Evolutionary conservation across 2,888 invertebrate species (phyloP).

Genomic region (Napeogenes sylphis): DNA sequence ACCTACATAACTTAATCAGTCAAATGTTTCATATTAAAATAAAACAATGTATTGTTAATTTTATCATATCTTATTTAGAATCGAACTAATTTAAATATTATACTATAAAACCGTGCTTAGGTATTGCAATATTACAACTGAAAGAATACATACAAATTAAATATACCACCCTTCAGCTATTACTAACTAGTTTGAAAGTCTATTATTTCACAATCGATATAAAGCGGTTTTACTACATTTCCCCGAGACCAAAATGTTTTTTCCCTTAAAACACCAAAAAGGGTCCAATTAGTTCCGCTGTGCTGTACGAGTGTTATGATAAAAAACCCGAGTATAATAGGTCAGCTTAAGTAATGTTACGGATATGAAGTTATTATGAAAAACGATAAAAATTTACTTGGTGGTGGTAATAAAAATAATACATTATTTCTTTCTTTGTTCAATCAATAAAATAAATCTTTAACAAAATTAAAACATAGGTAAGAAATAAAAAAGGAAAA

Average conservation of each 20-base stretch:
- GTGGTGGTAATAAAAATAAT: not conserved
- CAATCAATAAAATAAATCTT: too few relatives aligned
- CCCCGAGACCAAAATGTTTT: slow-evolving; percentile 49
- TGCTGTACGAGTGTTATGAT: slow-evolving; percentile 49
- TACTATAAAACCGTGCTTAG: too few relatives aligned
- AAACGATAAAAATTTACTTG: slow-evolving; percentile 7
- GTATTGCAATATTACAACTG: too few relatives aligned
- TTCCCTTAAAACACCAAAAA: slow-evolving; percentile 53
- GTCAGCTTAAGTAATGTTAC: slow-evolving; percentile 12
- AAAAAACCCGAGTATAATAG: slow-evolving; percentile 19
- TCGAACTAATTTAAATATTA: too few relatives aligned
- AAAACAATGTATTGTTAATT: too few relatives aligned
- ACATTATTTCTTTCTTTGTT: not conserved
- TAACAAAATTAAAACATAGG: not conserved
- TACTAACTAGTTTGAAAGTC: slow-evolving; percentile 40
- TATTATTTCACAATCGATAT: slow-evolving; percentile 50
- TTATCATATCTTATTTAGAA: too few relatives aligned
- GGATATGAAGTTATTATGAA: slow-evolving; percentile 24
- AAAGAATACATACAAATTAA: not conserved
- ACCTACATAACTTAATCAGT: too few relatives aligned
- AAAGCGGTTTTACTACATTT: slow-evolving; percentile 50
- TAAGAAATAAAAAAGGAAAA: not conserved
- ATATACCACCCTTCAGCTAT: slow-evolving; percentile 18
- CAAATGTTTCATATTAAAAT: too few relatives aligned
- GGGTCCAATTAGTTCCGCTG: slow-evolving; percentile 68